Evolutionary conservation across 1,140 invertebrate species (phyloP), one percentile per base, ranked within the genome.

Genomic region (Micrasema minimum): DNA sequence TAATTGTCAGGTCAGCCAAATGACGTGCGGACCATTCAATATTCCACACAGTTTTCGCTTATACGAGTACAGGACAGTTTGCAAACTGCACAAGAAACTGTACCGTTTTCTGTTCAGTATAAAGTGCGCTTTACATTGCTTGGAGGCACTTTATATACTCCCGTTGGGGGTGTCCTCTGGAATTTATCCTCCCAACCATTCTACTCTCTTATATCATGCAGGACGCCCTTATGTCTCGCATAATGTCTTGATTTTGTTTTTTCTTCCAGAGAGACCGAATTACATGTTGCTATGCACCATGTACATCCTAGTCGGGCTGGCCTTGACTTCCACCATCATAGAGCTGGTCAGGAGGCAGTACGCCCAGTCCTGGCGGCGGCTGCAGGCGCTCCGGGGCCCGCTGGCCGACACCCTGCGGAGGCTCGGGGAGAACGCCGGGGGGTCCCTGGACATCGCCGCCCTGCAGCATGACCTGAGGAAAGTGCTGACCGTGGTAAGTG

Each of bases 271-370:
- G 76, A 89, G 91, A 77, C 92, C 92, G 23, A 91, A 92, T 74
- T 96, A 96, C 80, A 94, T 96, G 90, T 82, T 97, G 62, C 82
- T 94, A 1, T 96, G 94, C 80, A 96, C 95, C 0, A 77, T 97
- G 69, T 99, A 98, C 83, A 94, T 98, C 75, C 85, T 98, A 62
- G 90, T 98, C 66, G 97, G 97, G 3, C 85, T 99, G 80, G 95
- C 96, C 1, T 80, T 99, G 46, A 96, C 96, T 1, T 95, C 95
- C 1, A 98, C 96, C 72, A 96, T 97, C 75, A 97, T 97, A 76
- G 96, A 97, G 81, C 82, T 95, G 69, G 92, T 95, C 37, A 82
- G 93, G 57, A 83, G 91, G 61, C 93, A 95, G 78, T 96, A 96
- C 80, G 92, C 92, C 7, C 89, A 92, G 74, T 93, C 92, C 65